phyloP scores from a whole-genome alignment of 2,113 vertebrate genomes.

The Mustela lutreola region DNA sequence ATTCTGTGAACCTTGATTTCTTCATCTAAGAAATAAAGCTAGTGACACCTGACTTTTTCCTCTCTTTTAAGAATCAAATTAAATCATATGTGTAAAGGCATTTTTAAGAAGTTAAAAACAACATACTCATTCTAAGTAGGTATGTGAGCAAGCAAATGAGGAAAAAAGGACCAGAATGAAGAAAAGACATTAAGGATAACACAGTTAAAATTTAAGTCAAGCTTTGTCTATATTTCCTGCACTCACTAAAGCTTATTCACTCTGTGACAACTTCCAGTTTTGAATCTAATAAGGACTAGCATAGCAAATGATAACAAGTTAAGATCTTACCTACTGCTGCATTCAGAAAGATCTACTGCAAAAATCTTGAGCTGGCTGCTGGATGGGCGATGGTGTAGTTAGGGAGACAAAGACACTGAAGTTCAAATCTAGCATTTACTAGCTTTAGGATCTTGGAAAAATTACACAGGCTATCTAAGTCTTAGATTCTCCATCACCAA shows the following conservation, averaged over 20 bases:
- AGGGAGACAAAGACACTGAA: not conserved
- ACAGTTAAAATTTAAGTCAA: not conserved
- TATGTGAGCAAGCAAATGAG: not conserved
- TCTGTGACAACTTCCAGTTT: constrained; percentile 32
- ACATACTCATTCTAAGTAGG: not conserved
- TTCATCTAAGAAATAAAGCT: not conserved
- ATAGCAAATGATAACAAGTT: not conserved
- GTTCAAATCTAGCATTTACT: not conserved
- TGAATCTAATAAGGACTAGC: constrained; percentile 42
- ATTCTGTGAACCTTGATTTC: constrained; percentile 28
- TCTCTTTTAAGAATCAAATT: constrained; percentile 29
- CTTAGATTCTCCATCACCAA: not conserved
- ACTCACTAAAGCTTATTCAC: constrained; percentile 19
- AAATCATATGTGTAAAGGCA: constrained; percentile 18
- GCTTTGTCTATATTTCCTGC: not conserved
- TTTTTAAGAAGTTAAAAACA: constrained; percentile 38
- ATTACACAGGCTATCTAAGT: not conserved
- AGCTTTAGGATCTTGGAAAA: not conserved
- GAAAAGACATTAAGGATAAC: not conserved
- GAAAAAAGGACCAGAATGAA: not conserved
- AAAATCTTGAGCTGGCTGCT: constrained; percentile 19
- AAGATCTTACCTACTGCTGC: not conserved
- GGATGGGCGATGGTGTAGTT: not conserved
- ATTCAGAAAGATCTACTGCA: not conserved
- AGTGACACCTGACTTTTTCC: not conserved